phyloP scores from a whole-genome alignment of 2,888 invertebrate genomes.

The Aspidiotus rigidus region DNA sequence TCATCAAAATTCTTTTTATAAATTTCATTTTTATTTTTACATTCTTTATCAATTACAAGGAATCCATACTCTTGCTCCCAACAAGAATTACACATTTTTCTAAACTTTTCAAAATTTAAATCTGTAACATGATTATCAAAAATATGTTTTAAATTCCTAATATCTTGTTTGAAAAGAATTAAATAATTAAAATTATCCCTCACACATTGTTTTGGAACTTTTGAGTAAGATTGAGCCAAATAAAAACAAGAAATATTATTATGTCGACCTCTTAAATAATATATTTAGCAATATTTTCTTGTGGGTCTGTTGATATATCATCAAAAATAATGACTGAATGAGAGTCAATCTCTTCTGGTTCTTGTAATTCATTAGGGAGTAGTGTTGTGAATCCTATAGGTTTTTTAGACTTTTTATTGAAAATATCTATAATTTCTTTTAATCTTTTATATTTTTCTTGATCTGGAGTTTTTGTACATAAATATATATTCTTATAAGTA shows the following conservation, averaged over 20 bases:
- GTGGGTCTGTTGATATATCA: slow-evolving; percentile 7
- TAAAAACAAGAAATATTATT: slow-evolving; percentile 9
- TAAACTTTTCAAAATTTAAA: slow-evolving; percentile 10
- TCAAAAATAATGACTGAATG: slow-evolving; percentile 7
- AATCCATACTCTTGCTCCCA: slow-evolving; percentile 1
- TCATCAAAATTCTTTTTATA: background rate
- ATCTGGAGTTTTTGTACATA: background rate
- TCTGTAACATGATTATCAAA: slow-evolving; percentile 6
- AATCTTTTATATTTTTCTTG: background rate
- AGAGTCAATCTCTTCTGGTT: background rate
- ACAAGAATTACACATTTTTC: background rate
- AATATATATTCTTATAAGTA: background rate
- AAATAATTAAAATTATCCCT: slow-evolving; percentile 13
- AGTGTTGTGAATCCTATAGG: background rate
- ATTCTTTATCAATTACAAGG: background rate
- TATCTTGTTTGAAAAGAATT: slow-evolving; percentile 7
- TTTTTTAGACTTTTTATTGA: background rate
- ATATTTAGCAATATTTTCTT: slow-evolving; percentile 3
- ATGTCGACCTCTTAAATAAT: slow-evolving; percentile 3
- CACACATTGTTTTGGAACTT: slow-evolving; percentile 8
- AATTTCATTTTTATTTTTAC: background rate
- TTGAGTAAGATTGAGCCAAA: slow-evolving; percentile 4
- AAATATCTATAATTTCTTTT: background rate
- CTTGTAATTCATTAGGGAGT: background rate
- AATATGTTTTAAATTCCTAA: background rate